These are phyloP conservation scores for Ceyx cyanopectus DNA, from an alignment of 2,113 vertebrate species.

Conservation along the genomic window DNA sequence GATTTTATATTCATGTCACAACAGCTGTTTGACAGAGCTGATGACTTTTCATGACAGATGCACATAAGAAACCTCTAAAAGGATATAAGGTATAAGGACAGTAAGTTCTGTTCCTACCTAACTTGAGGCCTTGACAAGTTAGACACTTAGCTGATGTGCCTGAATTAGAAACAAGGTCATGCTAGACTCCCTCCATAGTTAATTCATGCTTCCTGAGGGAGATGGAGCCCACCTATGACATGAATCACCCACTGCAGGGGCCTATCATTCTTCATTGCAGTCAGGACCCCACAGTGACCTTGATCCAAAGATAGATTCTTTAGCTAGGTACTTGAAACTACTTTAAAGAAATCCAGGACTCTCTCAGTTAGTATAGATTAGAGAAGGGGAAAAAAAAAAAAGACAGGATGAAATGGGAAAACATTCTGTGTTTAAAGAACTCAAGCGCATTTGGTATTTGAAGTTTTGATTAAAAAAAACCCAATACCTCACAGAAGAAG, in stretches of 20 bases:
- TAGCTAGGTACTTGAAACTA: neutral
- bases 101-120: neutral
- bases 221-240: neutral
- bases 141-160: neutral
- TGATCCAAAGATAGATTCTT: neutral
- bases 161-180: constrained; percentile 45
- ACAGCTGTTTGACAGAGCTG: neutral
- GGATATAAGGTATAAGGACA: neutral
- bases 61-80: neutral
- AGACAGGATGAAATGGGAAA: neutral
- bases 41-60: neutral
- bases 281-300: constrained; percentile 4
- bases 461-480: neutral
- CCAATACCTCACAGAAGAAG: neutral
- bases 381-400: neutral
- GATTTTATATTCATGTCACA: neutral
- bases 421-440: neutral
- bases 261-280: neutral
- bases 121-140: neutral
- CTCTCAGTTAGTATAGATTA: neutral
- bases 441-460: neutral
- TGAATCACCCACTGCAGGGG: constrained; percentile 10
- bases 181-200: neutral
- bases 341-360: constrained; percentile 11
- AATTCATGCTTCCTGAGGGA: constrained; percentile 1